These are phyloP conservation scores for Branchinecta sandiegonensis DNA, from an alignment of 2,888 invertebrate genomes.

Conservation along the genomic window DNA sequence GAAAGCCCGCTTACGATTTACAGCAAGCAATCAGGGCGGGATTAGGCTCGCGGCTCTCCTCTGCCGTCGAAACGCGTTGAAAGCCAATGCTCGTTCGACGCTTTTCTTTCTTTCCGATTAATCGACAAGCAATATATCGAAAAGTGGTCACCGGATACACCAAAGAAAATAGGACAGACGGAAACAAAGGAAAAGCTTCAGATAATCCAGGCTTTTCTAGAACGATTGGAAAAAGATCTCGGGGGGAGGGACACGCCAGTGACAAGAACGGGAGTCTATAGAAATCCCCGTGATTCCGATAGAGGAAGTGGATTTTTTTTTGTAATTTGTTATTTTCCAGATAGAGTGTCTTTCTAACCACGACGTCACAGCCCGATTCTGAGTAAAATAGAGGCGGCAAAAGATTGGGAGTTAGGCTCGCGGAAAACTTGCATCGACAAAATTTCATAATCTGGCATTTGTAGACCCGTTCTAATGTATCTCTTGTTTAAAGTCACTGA, in stretches of 20 bases:
- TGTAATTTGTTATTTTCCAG: no score
- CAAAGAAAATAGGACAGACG: slow-evolving; percentile 9
- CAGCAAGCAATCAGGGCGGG: background rate
- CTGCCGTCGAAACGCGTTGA: background rate
- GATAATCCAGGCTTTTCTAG: slow-evolving; percentile 13
- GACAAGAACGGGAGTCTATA: slow-evolving; percentile 4
- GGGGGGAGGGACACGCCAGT: slow-evolving; percentile 1
- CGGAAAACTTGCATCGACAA: no score
- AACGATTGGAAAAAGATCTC: slow-evolving; percentile 15
- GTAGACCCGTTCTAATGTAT: no score
- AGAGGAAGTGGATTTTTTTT: no score
- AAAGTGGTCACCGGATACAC: slow-evolving; percentile 15
- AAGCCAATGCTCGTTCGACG: background rate
- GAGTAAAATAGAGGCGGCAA: no score
- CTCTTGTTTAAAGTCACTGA: no score
- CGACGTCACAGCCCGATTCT: no score
- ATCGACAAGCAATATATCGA: slow-evolving; percentile 15
- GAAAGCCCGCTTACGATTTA: background rate
- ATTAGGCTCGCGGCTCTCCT: background rate
- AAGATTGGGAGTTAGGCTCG: no score
- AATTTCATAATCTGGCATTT: no score
- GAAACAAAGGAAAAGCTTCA: background rate
- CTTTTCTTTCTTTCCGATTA: background rate
- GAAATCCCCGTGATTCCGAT: no score
- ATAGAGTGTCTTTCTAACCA: no score